These are phyloP conservation scores for Deilephila porcellus DNA, from an alignment of 2,888 invertebrate genomes.

Conservation along the genomic window DNA sequence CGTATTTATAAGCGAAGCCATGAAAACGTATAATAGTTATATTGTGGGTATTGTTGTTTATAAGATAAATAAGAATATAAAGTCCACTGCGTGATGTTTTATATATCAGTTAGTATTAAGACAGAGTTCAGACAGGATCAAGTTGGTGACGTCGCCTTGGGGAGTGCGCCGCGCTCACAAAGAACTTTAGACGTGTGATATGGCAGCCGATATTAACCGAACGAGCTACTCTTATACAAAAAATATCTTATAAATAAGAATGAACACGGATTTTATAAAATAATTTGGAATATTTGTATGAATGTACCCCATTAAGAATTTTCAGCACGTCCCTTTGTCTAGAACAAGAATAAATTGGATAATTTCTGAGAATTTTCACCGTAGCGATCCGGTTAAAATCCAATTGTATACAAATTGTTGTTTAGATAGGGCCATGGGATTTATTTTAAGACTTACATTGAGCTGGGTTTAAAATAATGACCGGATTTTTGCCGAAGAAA, in stretches of 20 bases:
- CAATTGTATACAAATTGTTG: conserved; percentile 51
- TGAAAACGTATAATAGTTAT: too few relatives aligned
- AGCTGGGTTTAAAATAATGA: conserved; percentile 52
- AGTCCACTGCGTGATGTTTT: not conserved
- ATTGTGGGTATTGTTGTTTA: too few relatives aligned
- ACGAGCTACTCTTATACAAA: not conserved
- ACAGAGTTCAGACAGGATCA: conserved; percentile 20
- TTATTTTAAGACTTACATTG: conserved; percentile 53
- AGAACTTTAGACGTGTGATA: conserved; percentile 20
- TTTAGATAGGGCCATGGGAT: conserved; percentile 50
- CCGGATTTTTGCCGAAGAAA: conserved; percentile 46
- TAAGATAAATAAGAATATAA: not conserved
- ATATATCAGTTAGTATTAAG: not conserved
- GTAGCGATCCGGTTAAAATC: not conserved
- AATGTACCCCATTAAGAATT: not conserved
- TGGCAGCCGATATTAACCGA: not conserved
- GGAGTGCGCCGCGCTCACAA: conserved; percentile 15
- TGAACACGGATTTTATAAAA: not conserved
- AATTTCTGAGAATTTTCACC: not conserved
- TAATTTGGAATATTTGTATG: not conserved
- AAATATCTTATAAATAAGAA: not conserved
- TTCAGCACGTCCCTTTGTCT: not conserved
- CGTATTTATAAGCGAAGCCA: too few relatives aligned
- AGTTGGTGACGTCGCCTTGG: conserved; percentile 3
- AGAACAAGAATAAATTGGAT: not conserved